These are phyloP conservation scores for Conus canariensis DNA, from an alignment of 2,888 invertebrate species.

Conservation along the genomic window DNA sequence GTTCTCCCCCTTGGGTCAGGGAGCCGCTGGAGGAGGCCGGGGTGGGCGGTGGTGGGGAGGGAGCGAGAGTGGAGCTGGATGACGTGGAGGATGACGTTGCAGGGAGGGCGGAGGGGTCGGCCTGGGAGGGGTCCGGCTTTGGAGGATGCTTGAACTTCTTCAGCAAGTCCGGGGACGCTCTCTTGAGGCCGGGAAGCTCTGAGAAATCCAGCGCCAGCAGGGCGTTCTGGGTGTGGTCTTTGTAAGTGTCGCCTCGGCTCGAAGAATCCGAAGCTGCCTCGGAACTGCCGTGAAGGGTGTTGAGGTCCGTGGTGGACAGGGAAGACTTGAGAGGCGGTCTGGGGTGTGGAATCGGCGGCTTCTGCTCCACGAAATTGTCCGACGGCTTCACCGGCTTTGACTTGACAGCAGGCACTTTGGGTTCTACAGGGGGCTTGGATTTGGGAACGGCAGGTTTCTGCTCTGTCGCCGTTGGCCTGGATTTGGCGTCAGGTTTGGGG, in stretches of 20 bases:
- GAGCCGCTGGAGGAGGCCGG: neutral
- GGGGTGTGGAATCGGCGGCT: neutral
- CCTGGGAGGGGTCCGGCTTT: neutral
- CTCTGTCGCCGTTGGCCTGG: neutral
- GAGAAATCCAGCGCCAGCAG: neutral
- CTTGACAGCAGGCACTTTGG: neutral
- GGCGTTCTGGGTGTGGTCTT: neutral
- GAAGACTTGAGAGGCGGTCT: neutral
- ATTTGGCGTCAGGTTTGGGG: neutral
- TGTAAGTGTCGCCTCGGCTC: neutral
- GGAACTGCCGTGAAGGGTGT: neutral
- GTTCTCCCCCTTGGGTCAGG: slow-evolving; percentile 3
- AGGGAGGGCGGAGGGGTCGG: neutral
- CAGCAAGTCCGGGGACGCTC: slow-evolving; percentile 21
- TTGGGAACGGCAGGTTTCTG: neutral
- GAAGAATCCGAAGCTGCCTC: neutral
- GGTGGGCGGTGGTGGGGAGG: neutral
- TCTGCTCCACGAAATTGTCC: neutral
- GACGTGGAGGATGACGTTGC: neutral
- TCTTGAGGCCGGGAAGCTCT: neutral
- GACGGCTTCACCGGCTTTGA: neutral
- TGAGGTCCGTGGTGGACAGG: neutral
- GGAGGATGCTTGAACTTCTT: slow-evolving; percentile 4
- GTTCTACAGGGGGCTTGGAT: neutral
- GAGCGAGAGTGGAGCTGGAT: neutral